These are phyloP conservation scores for Pachycephus smyrnensis DNA, from an alignment of 2,888 invertebrate species.

Conservation along the genomic window DNA sequence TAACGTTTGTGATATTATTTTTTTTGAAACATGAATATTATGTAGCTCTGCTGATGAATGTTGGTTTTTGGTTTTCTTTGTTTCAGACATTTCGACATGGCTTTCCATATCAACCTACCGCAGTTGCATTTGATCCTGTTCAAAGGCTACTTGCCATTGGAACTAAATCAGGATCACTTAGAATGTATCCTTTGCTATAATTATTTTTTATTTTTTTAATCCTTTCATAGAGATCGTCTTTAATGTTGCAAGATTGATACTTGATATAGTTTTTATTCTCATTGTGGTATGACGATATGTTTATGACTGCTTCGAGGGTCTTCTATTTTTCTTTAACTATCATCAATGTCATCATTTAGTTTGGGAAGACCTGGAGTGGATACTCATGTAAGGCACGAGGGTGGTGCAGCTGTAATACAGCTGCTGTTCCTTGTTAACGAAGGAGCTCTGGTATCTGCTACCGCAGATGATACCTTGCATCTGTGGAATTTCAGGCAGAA, in stretches of 20 bases:
- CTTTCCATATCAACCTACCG: conserved; percentile 97
- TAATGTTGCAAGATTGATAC: neutral
- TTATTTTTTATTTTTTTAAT: neutral
- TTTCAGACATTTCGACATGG: conserved; percentile 97
- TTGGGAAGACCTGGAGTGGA: conserved; percentile 98
- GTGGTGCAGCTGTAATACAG: conserved; percentile 84
- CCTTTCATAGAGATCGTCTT: neutral
- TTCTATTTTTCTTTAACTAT: conserved; percentile 60
- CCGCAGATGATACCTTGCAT: conserved; percentile 95
- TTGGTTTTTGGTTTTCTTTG: conserved; percentile 56
- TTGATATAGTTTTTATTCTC: neutral
- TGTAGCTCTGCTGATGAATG: neutral
- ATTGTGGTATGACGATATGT: conserved; percentile 17
- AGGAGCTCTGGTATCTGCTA: conserved; percentile 94
- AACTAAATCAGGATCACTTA: conserved; percentile 92
- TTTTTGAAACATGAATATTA: neutral
- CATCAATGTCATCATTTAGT: conserved; percentile 69
- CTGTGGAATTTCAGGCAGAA: conserved; percentile 98
- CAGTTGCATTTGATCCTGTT: conserved; percentile 97
- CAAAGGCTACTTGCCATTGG: conserved; percentile 97
- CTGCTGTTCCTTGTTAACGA: conserved; percentile 97
- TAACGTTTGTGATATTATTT: neutral
- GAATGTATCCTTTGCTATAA: conserved; percentile 89
- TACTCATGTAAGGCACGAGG: conserved; percentile 90
- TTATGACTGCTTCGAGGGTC: conserved; percentile 17